A percentile compares a stretch with the other conserved stretches of the same genome.
These are phyloP conservation scores for Pachycephus smyrnensis DNA, from an alignment of 2,888 invertebrate species.

Conservation along the genomic window DNA sequence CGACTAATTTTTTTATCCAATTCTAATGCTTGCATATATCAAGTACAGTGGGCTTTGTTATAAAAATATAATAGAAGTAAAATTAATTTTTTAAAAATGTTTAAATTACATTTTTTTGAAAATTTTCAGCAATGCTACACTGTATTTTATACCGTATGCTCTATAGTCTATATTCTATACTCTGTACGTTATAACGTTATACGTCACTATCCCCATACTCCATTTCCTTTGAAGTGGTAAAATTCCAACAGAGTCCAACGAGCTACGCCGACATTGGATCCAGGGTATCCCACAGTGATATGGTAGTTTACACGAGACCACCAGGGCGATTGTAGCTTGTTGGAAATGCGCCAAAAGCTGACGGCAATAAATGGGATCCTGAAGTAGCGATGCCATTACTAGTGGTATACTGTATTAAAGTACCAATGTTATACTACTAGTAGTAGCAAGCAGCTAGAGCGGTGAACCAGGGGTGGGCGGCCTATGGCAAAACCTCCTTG, in stretches of 20 bases:
- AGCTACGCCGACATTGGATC: not conserved
- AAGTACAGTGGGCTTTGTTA: too few relatives aligned
- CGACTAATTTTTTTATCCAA: too few relatives aligned
- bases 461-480: not conserved
- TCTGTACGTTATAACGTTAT: not conserved
- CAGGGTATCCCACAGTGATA: not conserved
- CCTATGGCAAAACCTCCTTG: not conserved
- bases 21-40: too few relatives aligned
- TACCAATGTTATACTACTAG: not conserved
- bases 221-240: not conserved
- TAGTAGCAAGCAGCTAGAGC: not conserved
- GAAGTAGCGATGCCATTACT: not conserved
- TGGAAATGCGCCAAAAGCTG: slow-evolving; percentile 49
- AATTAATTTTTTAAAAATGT: too few relatives aligned
- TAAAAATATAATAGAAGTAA: too few relatives aligned
- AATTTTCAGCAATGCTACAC: too few relatives aligned
- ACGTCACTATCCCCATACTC: not conserved
- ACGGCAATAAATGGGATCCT: not conserved
- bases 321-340: slow-evolving; percentile 20
- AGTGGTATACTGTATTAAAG: not conserved
- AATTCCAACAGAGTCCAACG: not conserved
- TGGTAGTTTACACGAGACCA: slow-evolving; percentile 1
- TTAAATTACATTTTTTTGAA: too few relatives aligned
- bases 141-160: not conserved
- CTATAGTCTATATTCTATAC: not conserved